These are phyloP conservation scores for Ctenicera cuprea DNA, from an alignment of 2,888 invertebrate species.

Conservation along the genomic window DNA sequence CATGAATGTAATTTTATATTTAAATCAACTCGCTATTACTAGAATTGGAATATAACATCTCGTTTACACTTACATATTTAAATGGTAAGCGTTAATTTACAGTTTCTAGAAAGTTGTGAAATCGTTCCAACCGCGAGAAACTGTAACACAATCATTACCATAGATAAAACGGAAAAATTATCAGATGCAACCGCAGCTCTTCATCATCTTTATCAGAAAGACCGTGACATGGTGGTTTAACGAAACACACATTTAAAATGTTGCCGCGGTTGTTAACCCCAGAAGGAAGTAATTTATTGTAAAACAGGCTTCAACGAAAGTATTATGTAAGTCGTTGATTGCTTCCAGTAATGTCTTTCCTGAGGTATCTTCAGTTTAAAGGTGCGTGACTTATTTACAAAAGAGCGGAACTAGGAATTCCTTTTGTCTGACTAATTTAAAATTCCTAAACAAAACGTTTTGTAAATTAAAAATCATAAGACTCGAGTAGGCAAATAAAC, in stretches of 20 bases:
- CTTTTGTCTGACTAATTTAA: neutral
- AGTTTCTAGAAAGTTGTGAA: slow-evolving; percentile 32
- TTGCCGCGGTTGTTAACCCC: slow-evolving; percentile 42
- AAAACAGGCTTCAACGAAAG: slow-evolving; percentile 32
- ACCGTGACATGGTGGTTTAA: slow-evolving; percentile 28
- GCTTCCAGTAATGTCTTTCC: slow-evolving; percentile 20
- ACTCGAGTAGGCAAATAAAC: too few species aligned
- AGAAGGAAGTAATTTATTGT: slow-evolving; percentile 46
- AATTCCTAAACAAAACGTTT: neutral
- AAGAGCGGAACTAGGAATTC: slow-evolving; percentile 19
- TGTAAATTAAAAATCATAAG: neutral
- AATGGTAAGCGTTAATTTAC: neutral
- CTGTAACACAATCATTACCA: slow-evolving; percentile 31
- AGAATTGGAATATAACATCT: neutral
- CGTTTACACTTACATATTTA: neutral
- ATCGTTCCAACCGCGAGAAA: slow-evolving; percentile 16
- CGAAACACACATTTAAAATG: slow-evolving; percentile 31
- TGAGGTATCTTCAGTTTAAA: slow-evolving; percentile 21
- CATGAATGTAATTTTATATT: neutral
- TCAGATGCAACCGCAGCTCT: slow-evolving; percentile 8
- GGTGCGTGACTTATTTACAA: slow-evolving; percentile 28
- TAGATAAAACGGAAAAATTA: slow-evolving; percentile 1
- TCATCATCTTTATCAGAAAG: neutral
- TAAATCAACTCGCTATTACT: slow-evolving; percentile 3
- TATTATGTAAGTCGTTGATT: slow-evolving; percentile 34